Conservation (phyloP, 2,888 invertebrate species). For the Trichopria drosophilae region DNA sequence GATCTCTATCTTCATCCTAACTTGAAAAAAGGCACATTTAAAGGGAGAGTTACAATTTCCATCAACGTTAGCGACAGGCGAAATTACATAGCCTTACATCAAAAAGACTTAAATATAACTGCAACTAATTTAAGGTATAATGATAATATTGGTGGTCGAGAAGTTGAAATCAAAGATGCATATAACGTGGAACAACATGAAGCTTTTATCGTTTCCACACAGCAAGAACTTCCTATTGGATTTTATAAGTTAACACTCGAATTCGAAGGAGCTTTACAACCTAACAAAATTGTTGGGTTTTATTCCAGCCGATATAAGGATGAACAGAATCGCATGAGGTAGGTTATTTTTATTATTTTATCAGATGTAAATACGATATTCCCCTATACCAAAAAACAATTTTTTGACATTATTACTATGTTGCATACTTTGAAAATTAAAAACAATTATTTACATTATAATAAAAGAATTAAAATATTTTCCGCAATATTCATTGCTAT, state of each 20-base stretch:
- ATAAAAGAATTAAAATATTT: background rate
- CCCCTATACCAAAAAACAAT: no score
- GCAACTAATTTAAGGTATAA: constrained; percentile 55
- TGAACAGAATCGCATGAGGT: constrained; percentile 50
- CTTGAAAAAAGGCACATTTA: constrained; percentile 64
- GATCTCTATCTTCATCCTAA: constrained; percentile 68
- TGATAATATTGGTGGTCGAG: constrained; percentile 36
- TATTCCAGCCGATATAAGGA: constrained; percentile 64
- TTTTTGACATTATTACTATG: no score
- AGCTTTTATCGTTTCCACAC: constrained; percentile 45
- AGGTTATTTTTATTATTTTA: constrained; percentile 19
- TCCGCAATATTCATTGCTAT: background rate
- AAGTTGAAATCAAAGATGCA: constrained; percentile 41
- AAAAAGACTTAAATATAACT: constrained; percentile 59
- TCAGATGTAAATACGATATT: background rate
- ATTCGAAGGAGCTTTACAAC: constrained; percentile 62
- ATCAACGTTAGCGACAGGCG: constrained; percentile 58
- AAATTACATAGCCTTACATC: constrained; percentile 60
- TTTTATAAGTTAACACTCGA: constrained; percentile 58
- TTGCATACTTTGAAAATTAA: no score
- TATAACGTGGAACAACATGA: constrained; percentile 44
- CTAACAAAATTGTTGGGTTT: constrained; percentile 65
- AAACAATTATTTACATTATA: background rate
- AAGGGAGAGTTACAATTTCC: constrained; percentile 64
- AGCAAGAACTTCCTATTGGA: constrained; percentile 47